Conservation (phyloP, 2,797 vertebrate genomes). For the Anableps anableps region DNA sequence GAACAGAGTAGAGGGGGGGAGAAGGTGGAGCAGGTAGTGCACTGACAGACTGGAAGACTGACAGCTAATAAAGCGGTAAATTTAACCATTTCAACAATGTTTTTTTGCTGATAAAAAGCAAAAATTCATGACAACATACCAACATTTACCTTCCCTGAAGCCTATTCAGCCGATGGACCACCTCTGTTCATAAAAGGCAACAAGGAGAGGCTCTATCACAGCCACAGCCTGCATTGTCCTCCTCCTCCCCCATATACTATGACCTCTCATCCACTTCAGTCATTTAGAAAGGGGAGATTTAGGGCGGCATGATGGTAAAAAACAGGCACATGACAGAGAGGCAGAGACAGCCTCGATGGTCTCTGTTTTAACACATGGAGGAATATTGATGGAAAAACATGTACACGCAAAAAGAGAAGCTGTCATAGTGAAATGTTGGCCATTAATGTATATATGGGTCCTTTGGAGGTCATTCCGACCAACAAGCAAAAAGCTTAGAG, state of each 20-base stretch:
- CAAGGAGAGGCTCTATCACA: conserved; percentile 55
- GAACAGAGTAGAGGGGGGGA: conserved; percentile 71
- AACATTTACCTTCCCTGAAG: conserved; percentile 37
- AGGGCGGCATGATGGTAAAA: conserved; percentile 65
- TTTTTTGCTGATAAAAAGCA: not conserved
- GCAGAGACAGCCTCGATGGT: conserved; percentile 53
- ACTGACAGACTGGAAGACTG: conserved; percentile 21
- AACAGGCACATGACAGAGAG: conserved; percentile 43
- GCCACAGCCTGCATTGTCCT: conserved; percentile 59
- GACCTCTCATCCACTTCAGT: conserved; percentile 73
- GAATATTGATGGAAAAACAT: conserved; percentile 64
- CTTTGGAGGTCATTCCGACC: conserved; percentile 55
- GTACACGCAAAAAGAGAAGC: conserved; percentile 63
- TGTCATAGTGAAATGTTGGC: conserved; percentile 46
- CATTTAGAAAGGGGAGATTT: conserved; percentile 74
- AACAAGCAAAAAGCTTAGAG: conserved; percentile 44
- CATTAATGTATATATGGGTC: conserved; percentile 61
- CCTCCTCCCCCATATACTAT: conserved; percentile 71
- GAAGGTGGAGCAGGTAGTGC: conserved; percentile 19
- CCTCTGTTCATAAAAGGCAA: conserved; percentile 54
- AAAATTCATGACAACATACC: conserved; percentile 29
- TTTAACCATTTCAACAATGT: conserved; percentile 7
- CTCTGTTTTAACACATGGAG: conserved; percentile 56
- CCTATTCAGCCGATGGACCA: conserved; percentile 52
- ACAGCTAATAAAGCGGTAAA: conserved; percentile 36